Evolutionary conservation across 2,888 invertebrate species (phyloP).

Genomic region (Archaeoteleia sp.): DNA sequence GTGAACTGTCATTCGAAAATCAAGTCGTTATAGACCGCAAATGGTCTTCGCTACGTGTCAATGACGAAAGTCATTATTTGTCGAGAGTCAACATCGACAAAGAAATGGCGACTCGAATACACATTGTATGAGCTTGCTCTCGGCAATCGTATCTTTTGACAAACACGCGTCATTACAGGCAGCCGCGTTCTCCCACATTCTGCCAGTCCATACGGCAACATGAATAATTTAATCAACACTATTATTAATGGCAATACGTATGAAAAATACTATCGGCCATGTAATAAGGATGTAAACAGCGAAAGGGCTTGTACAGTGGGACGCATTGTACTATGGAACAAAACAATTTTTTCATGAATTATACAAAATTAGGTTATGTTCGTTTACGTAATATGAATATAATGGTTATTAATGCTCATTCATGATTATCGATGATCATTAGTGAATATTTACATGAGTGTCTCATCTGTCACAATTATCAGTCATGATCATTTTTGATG

Average conservation of each 20-base stretch:
- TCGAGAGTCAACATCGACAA: conserved; percentile 33
- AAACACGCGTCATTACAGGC: conserved; percentile 42
- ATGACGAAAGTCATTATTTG: conserved; percentile 43
- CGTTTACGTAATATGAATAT: too few relatives aligned
- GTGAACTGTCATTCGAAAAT: conserved; percentile 17
- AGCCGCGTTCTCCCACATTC: conserved; percentile 30
- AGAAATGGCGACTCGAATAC: conserved; percentile 43
- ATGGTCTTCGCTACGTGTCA: conserved; percentile 35
- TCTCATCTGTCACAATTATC: too few relatives aligned
- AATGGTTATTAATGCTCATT: too few relatives aligned
- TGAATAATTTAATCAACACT: conserved; percentile 39
- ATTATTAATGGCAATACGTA: conserved; percentile 34
- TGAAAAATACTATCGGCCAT: conserved; percentile 24
- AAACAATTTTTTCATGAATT: too few relatives aligned
- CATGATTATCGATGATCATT: too few relatives aligned
- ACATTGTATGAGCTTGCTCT: conserved; percentile 49
- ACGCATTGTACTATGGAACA: too few relatives aligned
- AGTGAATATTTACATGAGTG: too few relatives aligned
- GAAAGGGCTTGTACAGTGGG: conserved; percentile 11
- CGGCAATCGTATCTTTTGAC: conserved; percentile 49
- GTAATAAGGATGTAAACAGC: conserved; percentile 28
- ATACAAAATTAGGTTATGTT: too few relatives aligned
- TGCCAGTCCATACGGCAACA: conserved; percentile 5
- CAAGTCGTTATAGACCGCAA: conserved; percentile 17
- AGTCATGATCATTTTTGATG: too few relatives aligned